Evolutionary conservation across 2,888 invertebrate genomes (phyloP).

Genomic region (Ametastegia equiseti): DNA sequence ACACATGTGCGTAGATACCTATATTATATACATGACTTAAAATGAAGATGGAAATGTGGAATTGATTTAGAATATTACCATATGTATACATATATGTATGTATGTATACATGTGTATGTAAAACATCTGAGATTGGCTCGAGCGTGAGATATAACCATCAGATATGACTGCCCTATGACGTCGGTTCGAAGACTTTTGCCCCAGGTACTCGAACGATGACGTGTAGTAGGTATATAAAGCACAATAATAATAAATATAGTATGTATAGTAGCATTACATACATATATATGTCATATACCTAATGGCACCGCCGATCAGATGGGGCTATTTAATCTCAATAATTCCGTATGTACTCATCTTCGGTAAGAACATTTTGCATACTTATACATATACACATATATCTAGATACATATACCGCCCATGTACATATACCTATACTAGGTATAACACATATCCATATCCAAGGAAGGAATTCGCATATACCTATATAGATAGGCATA

Average conservation of each 20-base stretch:
- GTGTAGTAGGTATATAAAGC: slow-evolving; percentile 15
- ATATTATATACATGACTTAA: too few relatives aligned
- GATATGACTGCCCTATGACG: neutral
- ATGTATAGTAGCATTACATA: too few relatives aligned
- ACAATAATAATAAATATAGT: slow-evolving; percentile 5
- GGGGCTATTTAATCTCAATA: neutral
- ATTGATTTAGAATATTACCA: too few relatives aligned
- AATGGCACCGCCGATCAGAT: neutral
- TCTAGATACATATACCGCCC: neutral
- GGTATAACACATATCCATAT: neutral
- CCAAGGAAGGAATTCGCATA: neutral
- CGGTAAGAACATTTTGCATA: neutral
- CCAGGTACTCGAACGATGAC: slow-evolving; percentile 15
- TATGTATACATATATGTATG: slow-evolving; percentile 3
- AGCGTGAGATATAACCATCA: too few relatives aligned
- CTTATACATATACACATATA: neutral
- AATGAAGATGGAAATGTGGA: too few relatives aligned
- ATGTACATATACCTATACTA: neutral
- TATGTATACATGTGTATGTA: too few relatives aligned
- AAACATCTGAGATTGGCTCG: too few relatives aligned
- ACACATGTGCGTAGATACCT: too few relatives aligned
- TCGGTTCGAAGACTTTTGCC: neutral
- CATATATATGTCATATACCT: too few relatives aligned
- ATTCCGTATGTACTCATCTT: neutral
- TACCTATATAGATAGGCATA: neutral